These are phyloP conservation scores for Caenorhabditis inopinata DNA, from an alignment of 1,140 invertebrate species.

Conservation along the genomic window DNA sequence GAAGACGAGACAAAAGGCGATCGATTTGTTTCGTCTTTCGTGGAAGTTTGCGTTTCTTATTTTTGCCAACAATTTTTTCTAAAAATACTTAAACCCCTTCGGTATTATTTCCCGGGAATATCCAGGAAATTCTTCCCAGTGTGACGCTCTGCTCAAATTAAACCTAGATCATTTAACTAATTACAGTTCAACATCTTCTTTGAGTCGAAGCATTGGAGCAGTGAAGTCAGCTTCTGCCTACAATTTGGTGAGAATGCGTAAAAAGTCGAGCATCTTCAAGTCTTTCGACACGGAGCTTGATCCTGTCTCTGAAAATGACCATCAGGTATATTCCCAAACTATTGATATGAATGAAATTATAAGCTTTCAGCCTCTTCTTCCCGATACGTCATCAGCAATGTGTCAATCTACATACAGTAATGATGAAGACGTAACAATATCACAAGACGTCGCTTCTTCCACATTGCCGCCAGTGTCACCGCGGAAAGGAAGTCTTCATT, in stretches of 20 bases:
- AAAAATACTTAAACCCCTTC: no score
- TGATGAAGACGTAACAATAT: constrained; percentile 23
- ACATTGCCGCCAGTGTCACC: not conserved
- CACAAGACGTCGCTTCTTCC: not conserved
- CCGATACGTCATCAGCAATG: not conserved
- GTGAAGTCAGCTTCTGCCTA: constrained; percentile 40
- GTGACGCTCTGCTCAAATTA: no score
- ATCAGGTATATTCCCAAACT: not conserved
- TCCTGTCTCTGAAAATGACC: constrained; percentile 18
- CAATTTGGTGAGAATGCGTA: constrained; percentile 28
- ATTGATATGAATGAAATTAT: not conserved
- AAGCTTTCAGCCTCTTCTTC: not conserved
- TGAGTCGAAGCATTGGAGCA: constrained; percentile 4
- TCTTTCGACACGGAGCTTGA: constrained; percentile 37
- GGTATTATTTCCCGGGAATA: no score
- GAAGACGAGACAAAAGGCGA: no score
- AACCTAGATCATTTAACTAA: no score
- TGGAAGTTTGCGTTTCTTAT: no score
- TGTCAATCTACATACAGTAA: constrained; percentile 21
- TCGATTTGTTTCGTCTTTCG: no score
- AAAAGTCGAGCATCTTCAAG: constrained; percentile 38
- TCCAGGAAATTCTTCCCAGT: no score
- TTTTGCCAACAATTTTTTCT: no score
- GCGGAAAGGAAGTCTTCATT: constrained; percentile 10
- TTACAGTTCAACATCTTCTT: not conserved